phyloP scores from a whole-genome alignment of 2,888 invertebrate genomes.

The Xestia sexstrigata region DNA sequence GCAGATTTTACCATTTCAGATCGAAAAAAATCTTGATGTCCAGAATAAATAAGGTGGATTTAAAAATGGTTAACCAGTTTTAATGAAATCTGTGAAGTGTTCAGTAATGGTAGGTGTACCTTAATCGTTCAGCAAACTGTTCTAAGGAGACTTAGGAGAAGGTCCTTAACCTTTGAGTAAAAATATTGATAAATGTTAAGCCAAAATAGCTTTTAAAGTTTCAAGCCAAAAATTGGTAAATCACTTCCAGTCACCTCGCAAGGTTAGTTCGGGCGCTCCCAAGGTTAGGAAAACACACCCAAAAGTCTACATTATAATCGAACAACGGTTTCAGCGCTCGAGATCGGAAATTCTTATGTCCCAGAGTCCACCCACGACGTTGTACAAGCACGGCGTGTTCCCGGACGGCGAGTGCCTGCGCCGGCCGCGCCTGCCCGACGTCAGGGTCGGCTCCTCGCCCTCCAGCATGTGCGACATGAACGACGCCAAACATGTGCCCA shows the following conservation, averaged over 20 bases:
- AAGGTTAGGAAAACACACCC: conserved; percentile 37
- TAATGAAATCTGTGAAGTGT: background rate
- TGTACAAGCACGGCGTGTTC: conserved; percentile 69
- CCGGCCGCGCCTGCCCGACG: conserved; percentile 70
- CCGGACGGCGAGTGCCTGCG: conserved; percentile 64
- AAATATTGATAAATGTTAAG: background rate
- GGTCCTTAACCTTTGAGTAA: background rate
- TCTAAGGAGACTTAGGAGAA: background rate
- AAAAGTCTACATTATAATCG: conserved; percentile 59
- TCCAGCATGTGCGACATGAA: conserved; percentile 77
- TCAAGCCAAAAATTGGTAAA: conserved; percentile 9
- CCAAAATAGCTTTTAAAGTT: background rate
- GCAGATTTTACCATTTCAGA: conserved; percentile 52
- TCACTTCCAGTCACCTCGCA: background rate
- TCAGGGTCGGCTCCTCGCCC: conserved; percentile 80
- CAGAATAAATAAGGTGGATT: background rate
- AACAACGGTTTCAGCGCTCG: conserved; percentile 83
- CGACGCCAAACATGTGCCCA: conserved; percentile 51
- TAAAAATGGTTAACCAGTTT: conserved; percentile 31
- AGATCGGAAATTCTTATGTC: conserved; percentile 86
- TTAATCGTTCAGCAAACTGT: background rate
- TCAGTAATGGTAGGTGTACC: background rate
- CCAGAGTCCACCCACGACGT: conserved; percentile 81
- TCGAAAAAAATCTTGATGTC: conserved; percentile 3
- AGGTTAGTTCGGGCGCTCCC: conserved; percentile 36